Evolutionary conservation across 2,888 invertebrate species (phyloP).

Genomic region (Harmothoe impar): DNA sequence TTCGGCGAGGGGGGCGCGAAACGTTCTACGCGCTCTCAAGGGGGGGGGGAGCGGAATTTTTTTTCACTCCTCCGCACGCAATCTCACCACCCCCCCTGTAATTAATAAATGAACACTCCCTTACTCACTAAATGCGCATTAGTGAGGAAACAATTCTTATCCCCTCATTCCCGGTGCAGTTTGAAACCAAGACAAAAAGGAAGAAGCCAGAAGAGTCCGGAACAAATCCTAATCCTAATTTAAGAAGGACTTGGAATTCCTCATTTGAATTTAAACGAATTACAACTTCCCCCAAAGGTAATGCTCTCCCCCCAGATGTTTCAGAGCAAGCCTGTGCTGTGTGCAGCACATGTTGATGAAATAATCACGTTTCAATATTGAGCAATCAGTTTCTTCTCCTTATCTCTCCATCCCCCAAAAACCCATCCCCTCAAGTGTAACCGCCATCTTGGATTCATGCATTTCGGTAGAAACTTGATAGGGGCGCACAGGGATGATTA

Average conservation of each 20-base stretch:
- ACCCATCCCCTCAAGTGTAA: not conserved
- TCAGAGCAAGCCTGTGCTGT: not conserved
- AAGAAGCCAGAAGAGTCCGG: too few species aligned
- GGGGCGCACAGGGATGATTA: not conserved
- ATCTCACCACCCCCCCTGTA: too few species aligned
- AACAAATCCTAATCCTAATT: slow-evolving; percentile 8
- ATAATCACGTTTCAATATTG: not conserved
- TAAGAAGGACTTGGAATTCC: not conserved
- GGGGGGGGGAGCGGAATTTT: too few species aligned
- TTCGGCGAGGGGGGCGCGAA: too few species aligned
- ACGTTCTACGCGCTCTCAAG: too few species aligned
- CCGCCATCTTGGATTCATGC: not conserved
- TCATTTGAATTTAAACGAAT: slow-evolving; percentile 10
- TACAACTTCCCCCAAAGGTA: not conserved
- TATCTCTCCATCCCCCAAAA: too few species aligned
- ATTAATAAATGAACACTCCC: too few species aligned
- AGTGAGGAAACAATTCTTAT: not conserved
- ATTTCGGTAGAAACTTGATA: not conserved
- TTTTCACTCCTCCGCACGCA: too few species aligned
- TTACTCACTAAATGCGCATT: not conserved
- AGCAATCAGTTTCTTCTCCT: not conserved
- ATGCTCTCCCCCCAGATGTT: not conserved
- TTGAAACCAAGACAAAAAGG: not conserved
- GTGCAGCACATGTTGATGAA: too few species aligned
- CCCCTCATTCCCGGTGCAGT: not conserved